Conservation (phyloP, 2,113 vertebrate genomes). For the Sebastes schlegelii region DNA sequence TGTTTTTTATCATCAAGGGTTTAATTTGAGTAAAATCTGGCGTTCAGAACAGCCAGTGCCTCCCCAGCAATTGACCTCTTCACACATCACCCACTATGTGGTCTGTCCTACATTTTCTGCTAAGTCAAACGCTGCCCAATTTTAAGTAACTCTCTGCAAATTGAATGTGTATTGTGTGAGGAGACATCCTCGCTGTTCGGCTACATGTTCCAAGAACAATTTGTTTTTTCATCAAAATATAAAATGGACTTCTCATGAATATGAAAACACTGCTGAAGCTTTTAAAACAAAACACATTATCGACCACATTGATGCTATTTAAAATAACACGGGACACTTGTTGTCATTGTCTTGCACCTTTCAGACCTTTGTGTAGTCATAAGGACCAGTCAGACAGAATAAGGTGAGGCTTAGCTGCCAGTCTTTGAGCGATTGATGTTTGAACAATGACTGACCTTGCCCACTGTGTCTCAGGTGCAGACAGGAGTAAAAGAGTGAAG, state of each 20-base stretch:
- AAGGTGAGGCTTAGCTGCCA: conserved; percentile 40
- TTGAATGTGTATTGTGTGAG: not conserved
- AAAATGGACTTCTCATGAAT: not conserved
- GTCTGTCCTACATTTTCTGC: conserved; percentile 25
- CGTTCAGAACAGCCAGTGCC: conserved; percentile 21
- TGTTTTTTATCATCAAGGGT: conserved; percentile 3
- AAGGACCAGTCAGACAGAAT: conserved; percentile 14
- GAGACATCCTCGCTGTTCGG: not conserved
- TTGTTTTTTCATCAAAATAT: not conserved
- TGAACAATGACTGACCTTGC: conserved; percentile 71
- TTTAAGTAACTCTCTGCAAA: not conserved
- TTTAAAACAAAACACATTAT: not conserved
- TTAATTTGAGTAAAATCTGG: conserved; percentile 32
- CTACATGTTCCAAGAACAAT: no score
- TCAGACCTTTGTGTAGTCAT: conserved; percentile 10
- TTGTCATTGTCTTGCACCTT: not conserved
- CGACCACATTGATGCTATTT: not conserved
- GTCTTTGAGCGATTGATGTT: conserved; percentile 71
- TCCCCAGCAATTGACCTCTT: conserved; percentile 17
- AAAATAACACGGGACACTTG: conserved; percentile 8
- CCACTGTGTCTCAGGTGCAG: conserved; percentile 19
- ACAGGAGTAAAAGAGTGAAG: conserved; percentile 45
- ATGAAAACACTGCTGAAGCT: not conserved
- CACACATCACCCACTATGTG: conserved; percentile 8
- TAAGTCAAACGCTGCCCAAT: conserved; percentile 11